Percentiles rank a stretch among this genome's conserved stretches.
These are phyloP conservation scores for Notocelia uddmanniana DNA, from an alignment of 2,888 invertebrate genomes.

Conservation along the genomic window DNA sequence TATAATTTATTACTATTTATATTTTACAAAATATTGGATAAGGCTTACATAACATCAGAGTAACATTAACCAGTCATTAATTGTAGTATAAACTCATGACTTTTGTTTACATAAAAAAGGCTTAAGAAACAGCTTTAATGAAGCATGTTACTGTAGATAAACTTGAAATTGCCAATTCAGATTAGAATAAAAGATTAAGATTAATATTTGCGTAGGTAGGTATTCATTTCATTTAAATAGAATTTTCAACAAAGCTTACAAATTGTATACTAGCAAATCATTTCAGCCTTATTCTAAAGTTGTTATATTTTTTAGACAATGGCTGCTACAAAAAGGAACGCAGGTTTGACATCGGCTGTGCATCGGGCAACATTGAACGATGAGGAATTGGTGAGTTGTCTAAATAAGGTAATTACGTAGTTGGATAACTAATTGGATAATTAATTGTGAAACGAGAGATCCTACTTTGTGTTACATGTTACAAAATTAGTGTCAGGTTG, in stretches of 20 bases:
- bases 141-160: slow-evolving; percentile 66
- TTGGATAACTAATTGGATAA: too few species aligned
- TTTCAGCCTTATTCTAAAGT: slow-evolving; percentile 9
- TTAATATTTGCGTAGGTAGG: slow-evolving; percentile 29
- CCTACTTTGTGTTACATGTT: too few species aligned
- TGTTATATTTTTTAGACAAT: slow-evolving; percentile 91
- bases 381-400: slow-evolving; percentile 97
- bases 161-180: slow-evolving; percentile 28
- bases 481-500: too few species aligned
- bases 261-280: slow-evolving; percentile 13
- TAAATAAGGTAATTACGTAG: neutral
- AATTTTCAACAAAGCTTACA: slow-evolving; percentile 39
- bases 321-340: slow-evolving; percentile 99
- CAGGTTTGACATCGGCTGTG: slow-evolving; percentile 98
- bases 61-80: slow-evolving; percentile 30
- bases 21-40: slow-evolving; percentile 26
- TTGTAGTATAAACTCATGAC: slow-evolving; percentile 33
- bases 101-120: slow-evolving; percentile 51
- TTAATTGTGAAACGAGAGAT: too few species aligned
- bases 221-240: slow-evolving; percentile 37
- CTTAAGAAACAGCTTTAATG: slow-evolving; percentile 66
- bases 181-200: slow-evolving; percentile 5
- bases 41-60: slow-evolving; percentile 33
- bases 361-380: slow-evolving; percentile 99
- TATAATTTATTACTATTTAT: slow-evolving; percentile 32